phyloP scores from a whole-genome alignment of 37 sponge, comb jelly and placozoan genomes.

The Amphimedon queenslandica region DNA sequence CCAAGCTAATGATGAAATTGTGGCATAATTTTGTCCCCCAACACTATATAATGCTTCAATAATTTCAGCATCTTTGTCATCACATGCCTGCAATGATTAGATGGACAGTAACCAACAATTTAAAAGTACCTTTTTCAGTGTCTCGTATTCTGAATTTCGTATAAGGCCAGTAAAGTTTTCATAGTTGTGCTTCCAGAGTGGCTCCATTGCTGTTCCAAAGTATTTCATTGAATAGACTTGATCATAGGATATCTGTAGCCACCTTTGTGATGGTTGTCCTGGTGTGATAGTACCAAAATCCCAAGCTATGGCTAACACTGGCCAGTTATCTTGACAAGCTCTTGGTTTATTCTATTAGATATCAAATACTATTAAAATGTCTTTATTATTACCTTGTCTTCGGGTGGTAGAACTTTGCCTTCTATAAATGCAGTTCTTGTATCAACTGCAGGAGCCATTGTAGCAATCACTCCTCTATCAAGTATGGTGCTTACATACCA shows the following conservation, averaged over 20 bases:
- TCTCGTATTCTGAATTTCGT: not conserved
- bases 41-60: slow-evolving; percentile 10
- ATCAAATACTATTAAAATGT: not conserved
- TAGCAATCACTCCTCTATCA: slow-evolving; percentile 20
- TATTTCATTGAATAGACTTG: slow-evolving; percentile 60
- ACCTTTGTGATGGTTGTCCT: slow-evolving; percentile 1
- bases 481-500: slow-evolving; percentile 29
- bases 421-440: slow-evolving; percentile 26
- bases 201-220: slow-evolving; percentile 60
- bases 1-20: slow-evolving; percentile 67
- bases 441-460: slow-evolving; percentile 8
- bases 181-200: slow-evolving; percentile 47
- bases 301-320: slow-evolving; percentile 69
- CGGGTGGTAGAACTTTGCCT: slow-evolving; percentile 32
- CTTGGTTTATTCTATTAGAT: slow-evolving; percentile 43
- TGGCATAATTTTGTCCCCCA: slow-evolving; percentile 61
- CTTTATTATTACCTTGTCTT: too few species aligned
- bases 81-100: slow-evolving; percentile 12
- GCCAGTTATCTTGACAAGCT: slow-evolving; percentile 49
- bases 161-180: not conserved
- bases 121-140: not conserved
- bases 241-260: slow-evolving; percentile 43
- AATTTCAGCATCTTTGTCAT: slow-evolving; percentile 16
- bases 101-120: too few species aligned
- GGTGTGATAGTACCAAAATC: slow-evolving; percentile 49